A percentile compares a stretch with the other conserved stretches of the same genome.
Evolutionary conservation across 2,888 invertebrate species (phyloP).

Genomic region (Mythimna pallens): DNA sequence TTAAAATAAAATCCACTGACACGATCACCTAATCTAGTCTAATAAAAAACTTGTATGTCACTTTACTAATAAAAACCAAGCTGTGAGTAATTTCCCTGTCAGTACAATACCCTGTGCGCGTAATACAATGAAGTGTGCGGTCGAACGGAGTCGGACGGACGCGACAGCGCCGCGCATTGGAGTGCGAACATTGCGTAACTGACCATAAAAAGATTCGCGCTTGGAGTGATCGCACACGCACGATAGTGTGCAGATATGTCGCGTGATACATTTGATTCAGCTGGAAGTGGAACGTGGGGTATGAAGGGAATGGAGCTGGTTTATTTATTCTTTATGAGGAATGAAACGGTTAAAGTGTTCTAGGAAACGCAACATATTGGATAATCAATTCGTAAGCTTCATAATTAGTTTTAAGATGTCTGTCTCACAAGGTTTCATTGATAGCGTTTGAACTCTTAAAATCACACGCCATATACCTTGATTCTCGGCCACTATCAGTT

Average conservation of each 20-base stretch:
- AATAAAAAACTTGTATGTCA: slow-evolving; percentile 6
- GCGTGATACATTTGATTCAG: slow-evolving; percentile 38
- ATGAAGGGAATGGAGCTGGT: background rate
- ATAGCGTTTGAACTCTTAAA: too few species aligned
- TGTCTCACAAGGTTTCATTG: too few species aligned
- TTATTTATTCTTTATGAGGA: background rate
- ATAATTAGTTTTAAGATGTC: too few species aligned
- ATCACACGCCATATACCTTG: too few species aligned
- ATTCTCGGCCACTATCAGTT: too few species aligned
- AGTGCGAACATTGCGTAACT: slow-evolving; percentile 61
- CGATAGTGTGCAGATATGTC: slow-evolving; percentile 55
- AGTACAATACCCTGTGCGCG: slow-evolving; percentile 20
- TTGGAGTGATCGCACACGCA: slow-evolving; percentile 54
- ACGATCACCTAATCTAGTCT: background rate
- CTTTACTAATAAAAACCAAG: background rate
- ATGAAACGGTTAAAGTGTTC: background rate
- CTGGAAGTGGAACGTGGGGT: slow-evolving; percentile 8
- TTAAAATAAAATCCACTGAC: background rate
- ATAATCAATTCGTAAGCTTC: too few species aligned
- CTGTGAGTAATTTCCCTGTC: slow-evolving; percentile 11
- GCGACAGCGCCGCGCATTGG: slow-evolving; percentile 48
- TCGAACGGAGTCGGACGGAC: slow-evolving; percentile 46
- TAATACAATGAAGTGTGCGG: slow-evolving; percentile 50
- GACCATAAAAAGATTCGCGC: slow-evolving; percentile 66
- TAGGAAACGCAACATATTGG: too few species aligned